A percentile compares a stretch with the other conserved stretches of the same genome.
Conservation (phyloP, 2,888 invertebrate species). For the Acanthacorydalis orientalis region DNA sequence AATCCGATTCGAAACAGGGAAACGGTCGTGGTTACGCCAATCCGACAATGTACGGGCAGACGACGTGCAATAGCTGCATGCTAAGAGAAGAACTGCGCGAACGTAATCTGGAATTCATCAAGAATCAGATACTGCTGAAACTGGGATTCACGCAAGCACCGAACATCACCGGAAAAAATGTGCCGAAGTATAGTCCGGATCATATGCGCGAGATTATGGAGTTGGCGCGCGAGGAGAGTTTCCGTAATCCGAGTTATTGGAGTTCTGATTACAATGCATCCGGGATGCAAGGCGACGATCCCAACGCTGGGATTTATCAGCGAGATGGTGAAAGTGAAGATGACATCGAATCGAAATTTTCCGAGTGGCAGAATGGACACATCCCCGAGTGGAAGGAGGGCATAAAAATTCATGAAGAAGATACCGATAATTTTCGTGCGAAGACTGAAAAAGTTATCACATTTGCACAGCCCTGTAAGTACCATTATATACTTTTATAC, state of each 20-base stretch:
- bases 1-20: too few species aligned
- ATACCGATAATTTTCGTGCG: constrained; percentile 49
- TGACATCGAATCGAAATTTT: constrained; percentile 11
- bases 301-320: constrained; percentile 11
- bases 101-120: constrained; percentile 38
- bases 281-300: constrained; percentile 29
- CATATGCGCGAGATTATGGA: constrained; percentile 19
- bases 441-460: constrained; percentile 49
- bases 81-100: constrained; percentile 37
- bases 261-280: constrained; percentile 16
- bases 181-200: constrained; percentile 35
- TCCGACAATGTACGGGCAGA: background rate
- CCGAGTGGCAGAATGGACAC: background rate
- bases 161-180: constrained; percentile 38
- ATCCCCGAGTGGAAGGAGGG: constrained; percentile 18
- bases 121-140: constrained; percentile 39
- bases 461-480: constrained; percentile 40
- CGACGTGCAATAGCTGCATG: constrained; percentile 31
- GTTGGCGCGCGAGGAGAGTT: constrained; percentile 8
- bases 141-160: constrained; percentile 38
- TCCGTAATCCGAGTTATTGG: constrained; percentile 1
- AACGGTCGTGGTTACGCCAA: too few species aligned
- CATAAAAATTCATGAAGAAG: constrained; percentile 34
- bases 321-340: background rate
- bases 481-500: background rate